Percentiles rank a stretch among this genome's conserved stretches.
These are phyloP conservation scores for Diachasmimorpha longicaudata DNA, from an alignment of 1,140 invertebrate genomes.

Conservation along the genomic window DNA sequence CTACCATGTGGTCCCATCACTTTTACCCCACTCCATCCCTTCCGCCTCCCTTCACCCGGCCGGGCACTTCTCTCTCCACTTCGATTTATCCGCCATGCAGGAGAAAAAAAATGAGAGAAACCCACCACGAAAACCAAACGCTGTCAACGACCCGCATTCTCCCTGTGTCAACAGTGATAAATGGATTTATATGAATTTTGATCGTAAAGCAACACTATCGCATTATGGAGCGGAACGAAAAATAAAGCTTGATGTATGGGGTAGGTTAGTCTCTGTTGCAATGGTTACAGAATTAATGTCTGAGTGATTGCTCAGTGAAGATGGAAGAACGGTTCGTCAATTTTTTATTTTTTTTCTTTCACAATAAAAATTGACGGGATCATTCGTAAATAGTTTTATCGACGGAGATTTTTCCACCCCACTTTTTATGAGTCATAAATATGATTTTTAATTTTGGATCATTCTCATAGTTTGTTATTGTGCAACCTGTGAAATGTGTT, in stretches of 20 bases:
- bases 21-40: neutral
- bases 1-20: neutral
- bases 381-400: no score
- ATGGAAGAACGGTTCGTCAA: neutral
- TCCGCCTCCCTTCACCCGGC: neutral
- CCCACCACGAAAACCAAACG: conserved; percentile 15
- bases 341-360: no score
- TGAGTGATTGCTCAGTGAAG: neutral
- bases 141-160: conserved; percentile 20
- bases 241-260: conserved; percentile 34
- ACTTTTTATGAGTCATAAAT: no score
- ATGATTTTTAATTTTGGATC: no score
- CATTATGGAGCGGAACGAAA: conserved; percentile 39
- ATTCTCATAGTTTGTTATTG: no score
- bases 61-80: neutral
- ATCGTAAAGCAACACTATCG: conserved; percentile 43
- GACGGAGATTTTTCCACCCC: no score
- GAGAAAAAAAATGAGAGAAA: neutral
- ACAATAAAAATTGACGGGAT: no score
- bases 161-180: conserved; percentile 41
- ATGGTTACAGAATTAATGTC: neutral
- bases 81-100: neutral
- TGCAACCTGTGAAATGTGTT: no score
- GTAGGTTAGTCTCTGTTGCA: neutral
- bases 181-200: conserved; percentile 52